phyloP scores from a whole-genome alignment of 2,113 vertebrate species.

The Epinephelus fuscoguttatus region DNA sequence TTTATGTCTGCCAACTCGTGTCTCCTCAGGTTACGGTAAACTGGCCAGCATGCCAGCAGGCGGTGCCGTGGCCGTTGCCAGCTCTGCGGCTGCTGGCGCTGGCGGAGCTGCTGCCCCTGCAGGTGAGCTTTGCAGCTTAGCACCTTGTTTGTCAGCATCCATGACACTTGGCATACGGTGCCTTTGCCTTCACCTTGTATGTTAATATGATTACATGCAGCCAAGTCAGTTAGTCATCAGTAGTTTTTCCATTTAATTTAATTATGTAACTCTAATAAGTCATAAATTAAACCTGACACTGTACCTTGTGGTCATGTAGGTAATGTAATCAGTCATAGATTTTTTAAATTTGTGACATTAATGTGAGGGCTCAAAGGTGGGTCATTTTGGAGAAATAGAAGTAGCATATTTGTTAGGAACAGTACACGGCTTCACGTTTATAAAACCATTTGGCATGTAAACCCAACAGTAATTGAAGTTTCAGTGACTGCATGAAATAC shows the following conservation, averaged over 20 bases:
- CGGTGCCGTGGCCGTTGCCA: constrained; percentile 89
- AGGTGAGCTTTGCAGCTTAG: constrained; percentile 72
- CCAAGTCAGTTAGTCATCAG: neutral
- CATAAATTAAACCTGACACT: neutral
- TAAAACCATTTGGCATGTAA: neutral
- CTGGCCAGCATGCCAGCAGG: constrained; percentile 93
- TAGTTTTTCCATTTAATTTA: neutral
- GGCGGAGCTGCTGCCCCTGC: constrained; percentile 87
- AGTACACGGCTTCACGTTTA: neutral
- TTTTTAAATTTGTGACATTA: neutral
- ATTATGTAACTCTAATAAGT: neutral
- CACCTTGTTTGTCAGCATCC: constrained; percentile 49
- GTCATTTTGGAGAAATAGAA: neutral
- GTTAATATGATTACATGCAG: neutral
- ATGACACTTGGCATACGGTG: constrained; percentile 16
- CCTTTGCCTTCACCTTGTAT: constrained; percentile 25
- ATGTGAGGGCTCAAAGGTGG: neutral
- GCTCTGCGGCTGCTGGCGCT: constrained; percentile 71
- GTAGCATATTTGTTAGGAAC: neutral
- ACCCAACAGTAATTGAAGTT: neutral
- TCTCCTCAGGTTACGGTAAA: constrained; percentile 89
- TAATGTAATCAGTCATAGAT: neutral
- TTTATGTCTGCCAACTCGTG: constrained; percentile 46
- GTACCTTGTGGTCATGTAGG: neutral
- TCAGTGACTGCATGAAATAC: neutral